Evolutionary conservation across 2,113 vertebrate genomes (phyloP).

Genomic region (Corythornis vintsioides): DNA sequence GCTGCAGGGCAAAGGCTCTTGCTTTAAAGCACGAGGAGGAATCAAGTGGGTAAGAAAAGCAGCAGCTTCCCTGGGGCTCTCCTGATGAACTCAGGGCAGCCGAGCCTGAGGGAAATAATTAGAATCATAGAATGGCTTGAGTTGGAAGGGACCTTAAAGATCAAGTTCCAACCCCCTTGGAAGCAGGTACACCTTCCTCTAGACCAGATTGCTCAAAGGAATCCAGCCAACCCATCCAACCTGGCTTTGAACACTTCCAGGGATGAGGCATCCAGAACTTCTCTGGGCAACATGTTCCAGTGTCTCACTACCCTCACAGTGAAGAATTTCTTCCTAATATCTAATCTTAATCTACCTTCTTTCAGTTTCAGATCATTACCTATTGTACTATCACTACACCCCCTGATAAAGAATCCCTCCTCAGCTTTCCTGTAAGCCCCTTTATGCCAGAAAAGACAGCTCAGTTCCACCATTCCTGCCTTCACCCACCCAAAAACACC

Average conservation of each 20-base stretch:
- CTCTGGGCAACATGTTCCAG: neutral
- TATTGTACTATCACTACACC: neutral
- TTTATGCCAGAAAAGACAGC: neutral
- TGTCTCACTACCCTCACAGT: neutral
- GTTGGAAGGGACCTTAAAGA: no score
- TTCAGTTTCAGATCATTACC: neutral
- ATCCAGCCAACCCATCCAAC: no score
- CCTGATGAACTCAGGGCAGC: neutral
- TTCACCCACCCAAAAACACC: neutral
- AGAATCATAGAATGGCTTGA: no score
- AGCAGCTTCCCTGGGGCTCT: neutral
- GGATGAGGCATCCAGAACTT: neutral
- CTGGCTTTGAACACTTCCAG: neutral
- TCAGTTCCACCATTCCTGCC: neutral
- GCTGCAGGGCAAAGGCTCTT: neutral
- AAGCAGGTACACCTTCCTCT: no score
- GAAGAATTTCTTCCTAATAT: neutral
- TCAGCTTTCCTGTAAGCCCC: neutral
- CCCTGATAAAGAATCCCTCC: no score
- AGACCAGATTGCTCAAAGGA: no score
- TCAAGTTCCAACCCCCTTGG: no score
- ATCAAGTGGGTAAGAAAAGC: neutral
- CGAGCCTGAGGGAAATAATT: neutral
- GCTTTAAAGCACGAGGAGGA: neutral
- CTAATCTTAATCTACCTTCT: neutral